phyloP scores from a whole-genome alignment of 2,888 invertebrate genomes.

The Dichetophora obliterata region DNA sequence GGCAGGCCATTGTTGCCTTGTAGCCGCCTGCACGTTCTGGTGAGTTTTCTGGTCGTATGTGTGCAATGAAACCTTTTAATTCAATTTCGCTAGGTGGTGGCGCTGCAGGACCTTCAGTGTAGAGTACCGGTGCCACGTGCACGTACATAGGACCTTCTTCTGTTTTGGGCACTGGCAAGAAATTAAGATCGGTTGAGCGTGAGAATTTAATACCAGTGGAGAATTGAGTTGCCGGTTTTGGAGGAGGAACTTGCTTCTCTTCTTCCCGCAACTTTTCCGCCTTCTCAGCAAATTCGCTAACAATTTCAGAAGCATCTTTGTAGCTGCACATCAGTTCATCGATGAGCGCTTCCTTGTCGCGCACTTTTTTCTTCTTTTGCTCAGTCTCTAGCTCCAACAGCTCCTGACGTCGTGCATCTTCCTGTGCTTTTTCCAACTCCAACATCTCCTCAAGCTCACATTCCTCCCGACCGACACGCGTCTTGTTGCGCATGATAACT shows the following conservation, averaged over 20 bases:
- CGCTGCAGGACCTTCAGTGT: conserved; percentile 81
- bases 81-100: conserved; percentile 77
- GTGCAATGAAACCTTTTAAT: conserved; percentile 77
- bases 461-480: conserved; percentile 83
- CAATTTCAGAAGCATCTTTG: conserved; percentile 88
- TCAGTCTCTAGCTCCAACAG: conserved; percentile 75
- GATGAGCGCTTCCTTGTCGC: conserved; percentile 91
- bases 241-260: conserved; percentile 65
- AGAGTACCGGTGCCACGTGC: conserved; percentile 75
- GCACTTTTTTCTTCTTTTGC: conserved; percentile 84
- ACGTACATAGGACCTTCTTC: conserved; percentile 84
- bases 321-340: conserved; percentile 96
- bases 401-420: conserved; percentile 81
- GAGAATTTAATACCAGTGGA: conserved; percentile 90
- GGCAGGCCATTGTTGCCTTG: conserved; percentile 83
- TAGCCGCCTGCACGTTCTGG: conserved; percentile 91
- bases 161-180: conserved; percentile 78
- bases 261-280: conserved; percentile 79
- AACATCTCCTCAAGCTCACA: conserved; percentile 87
- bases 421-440: conserved; percentile 84
- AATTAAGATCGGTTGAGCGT: conserved; percentile 74
- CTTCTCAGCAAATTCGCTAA: conserved; percentile 83
- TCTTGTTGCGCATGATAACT: conserved; percentile 84
- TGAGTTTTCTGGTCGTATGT: conserved; percentile 81
- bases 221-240: conserved; percentile 77